Evolutionary conservation across 1,140 invertebrate genomes (phyloP).

Genomic region (Macrostomum lignano): DNA sequence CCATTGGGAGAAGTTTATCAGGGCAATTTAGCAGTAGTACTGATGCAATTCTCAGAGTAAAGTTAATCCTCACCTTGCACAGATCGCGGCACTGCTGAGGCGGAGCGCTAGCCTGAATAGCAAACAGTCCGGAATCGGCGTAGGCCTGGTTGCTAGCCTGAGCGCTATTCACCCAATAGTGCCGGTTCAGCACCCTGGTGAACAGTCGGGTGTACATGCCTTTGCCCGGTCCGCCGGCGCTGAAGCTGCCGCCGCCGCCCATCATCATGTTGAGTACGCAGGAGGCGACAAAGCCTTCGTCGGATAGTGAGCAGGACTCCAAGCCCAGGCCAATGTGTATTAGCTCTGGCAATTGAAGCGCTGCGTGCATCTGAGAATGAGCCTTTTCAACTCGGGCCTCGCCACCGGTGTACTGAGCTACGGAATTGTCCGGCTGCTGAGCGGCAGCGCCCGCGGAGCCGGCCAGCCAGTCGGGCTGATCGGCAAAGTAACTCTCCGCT

Average conservation of each 20-base stretch:
- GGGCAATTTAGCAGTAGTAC: too few relatives aligned
- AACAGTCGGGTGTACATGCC: constrained; percentile 96
- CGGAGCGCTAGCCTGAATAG: constrained; percentile 68
- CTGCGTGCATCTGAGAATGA: too few relatives aligned
- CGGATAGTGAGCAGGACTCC: constrained; percentile 59
- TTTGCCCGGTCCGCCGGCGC: constrained; percentile 90
- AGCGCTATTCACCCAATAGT: constrained; percentile 90
- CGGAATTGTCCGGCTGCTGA: too few relatives aligned
- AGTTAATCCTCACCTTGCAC: too few relatives aligned
- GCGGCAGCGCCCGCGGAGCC: too few relatives aligned
- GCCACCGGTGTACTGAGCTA: too few relatives aligned
- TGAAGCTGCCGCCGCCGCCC: constrained; percentile 94
- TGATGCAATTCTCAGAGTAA: too few relatives aligned
- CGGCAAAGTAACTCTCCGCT: too few relatives aligned
- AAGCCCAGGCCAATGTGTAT: constrained; percentile 73
- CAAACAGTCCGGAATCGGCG: constrained; percentile 70
- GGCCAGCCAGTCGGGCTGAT: too few relatives aligned
- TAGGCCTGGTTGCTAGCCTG: constrained; percentile 91
- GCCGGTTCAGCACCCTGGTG: constrained; percentile 75
- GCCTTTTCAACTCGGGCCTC: too few relatives aligned
- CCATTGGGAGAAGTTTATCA: too few relatives aligned
- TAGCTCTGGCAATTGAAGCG: constrained; percentile 79
- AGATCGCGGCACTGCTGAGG: too few relatives aligned
- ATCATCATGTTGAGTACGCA: constrained; percentile 95
- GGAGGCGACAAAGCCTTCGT: constrained; percentile 67